Evolutionary conservation across 2,888 invertebrate species (phyloP).

Genomic region (Meghimatium bilineatum): DNA sequence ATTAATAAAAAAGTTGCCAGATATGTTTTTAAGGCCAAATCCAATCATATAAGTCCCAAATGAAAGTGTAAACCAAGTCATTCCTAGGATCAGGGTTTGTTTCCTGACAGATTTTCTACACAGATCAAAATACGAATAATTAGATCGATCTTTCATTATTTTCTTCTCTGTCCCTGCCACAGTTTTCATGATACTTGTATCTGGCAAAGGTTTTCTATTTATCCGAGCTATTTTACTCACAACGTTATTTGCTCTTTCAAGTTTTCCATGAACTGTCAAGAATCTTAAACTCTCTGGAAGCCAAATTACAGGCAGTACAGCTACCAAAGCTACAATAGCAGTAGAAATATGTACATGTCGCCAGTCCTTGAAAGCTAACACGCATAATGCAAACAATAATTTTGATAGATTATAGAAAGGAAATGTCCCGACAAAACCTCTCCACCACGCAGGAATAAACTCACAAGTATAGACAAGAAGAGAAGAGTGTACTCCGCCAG

Average conservation of each 20-base stretch:
- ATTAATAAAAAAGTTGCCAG: slow-evolving; percentile 57
- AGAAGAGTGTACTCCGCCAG: not conserved
- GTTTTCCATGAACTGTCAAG: slow-evolving; percentile 8
- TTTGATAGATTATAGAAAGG: not conserved
- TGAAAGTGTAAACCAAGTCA: slow-evolving; percentile 25
- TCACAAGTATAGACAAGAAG: not conserved
- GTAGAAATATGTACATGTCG: slow-evolving; percentile 1
- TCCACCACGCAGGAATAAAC: not conserved
- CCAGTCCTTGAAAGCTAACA: slow-evolving; percentile 4
- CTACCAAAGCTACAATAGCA: not conserved
- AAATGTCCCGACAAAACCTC: not conserved
- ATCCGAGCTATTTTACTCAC: not conserved
- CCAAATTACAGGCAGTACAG: slow-evolving; percentile 14
- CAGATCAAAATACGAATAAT: not conserved
- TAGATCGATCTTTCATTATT: not conserved
- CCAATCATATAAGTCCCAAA: slow-evolving; percentile 58
- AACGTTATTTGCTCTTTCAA: not conserved
- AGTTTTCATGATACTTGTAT: not conserved
- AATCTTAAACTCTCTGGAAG: slow-evolving; percentile 9
- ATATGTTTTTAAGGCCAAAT: slow-evolving; percentile 53
- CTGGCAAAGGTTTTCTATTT: slow-evolving; percentile 10
- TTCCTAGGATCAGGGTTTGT: not conserved
- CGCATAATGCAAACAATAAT: not conserved
- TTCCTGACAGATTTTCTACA: not conserved
- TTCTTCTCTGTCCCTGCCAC: not conserved